Evolutionary conservation across 2,797 vertebrate genomes (phyloP).

Genomic region (Melanotaenia boesemani): DNA sequence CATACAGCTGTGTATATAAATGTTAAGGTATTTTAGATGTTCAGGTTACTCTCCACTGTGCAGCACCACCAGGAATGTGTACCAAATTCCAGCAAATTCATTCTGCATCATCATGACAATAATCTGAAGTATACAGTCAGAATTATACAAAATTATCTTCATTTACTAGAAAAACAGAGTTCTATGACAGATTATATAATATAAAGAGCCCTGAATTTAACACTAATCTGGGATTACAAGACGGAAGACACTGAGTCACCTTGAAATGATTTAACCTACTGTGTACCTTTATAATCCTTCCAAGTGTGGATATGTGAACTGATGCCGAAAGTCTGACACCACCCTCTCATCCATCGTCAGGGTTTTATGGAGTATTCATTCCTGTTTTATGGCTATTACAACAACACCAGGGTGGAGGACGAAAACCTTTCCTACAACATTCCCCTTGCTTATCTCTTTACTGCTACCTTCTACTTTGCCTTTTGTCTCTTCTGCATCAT

Average conservation of each 20-base stretch:
- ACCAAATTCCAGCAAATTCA: background rate
- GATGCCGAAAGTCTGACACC: background rate
- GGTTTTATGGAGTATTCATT: constrained; percentile 91
- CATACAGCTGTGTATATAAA: background rate
- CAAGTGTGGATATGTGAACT: too few species aligned
- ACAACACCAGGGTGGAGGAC: constrained; percentile 65
- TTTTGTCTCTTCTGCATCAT: constrained; percentile 87
- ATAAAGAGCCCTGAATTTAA: background rate
- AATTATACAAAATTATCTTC: background rate
- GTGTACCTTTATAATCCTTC: background rate
- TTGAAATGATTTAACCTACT: background rate
- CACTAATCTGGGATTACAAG: background rate
- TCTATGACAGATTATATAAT: background rate
- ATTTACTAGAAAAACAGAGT: background rate
- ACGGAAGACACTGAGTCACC: background rate
- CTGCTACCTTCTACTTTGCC: constrained; percentile 79
- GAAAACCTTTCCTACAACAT: constrained; percentile 83
- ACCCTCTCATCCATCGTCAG: constrained; percentile 66
- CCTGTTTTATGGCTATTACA: constrained; percentile 92
- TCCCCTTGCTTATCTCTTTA: constrained; percentile 87
- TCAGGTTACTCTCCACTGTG: too few species aligned
- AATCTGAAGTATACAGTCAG: background rate
- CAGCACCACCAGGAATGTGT: background rate
- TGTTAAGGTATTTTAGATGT: background rate
- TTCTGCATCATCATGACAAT: background rate